These are phyloP conservation scores for Eonycteris spelaea DNA, from an alignment of 2,113 vertebrate species.

Conservation along the genomic window DNA sequence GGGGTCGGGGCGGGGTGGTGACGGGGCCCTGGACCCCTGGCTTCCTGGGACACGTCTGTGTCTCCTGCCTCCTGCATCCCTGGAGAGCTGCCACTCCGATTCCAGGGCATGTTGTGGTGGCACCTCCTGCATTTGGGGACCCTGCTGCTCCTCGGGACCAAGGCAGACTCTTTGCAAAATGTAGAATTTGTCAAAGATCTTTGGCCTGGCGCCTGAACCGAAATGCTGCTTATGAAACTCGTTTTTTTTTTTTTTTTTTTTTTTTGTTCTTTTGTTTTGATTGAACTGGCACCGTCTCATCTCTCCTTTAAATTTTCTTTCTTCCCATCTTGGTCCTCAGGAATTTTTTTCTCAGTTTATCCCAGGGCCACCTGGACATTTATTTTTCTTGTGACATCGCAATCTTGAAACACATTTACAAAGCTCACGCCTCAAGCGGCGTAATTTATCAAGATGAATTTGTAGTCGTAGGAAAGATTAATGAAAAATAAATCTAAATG, in stretches of 20 bases:
- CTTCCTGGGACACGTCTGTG: background rate
- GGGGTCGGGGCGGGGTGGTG: fast-evolving
- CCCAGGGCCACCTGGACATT: background rate
- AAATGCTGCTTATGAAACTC: background rate
- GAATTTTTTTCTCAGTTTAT: background rate
- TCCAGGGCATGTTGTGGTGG: background rate
- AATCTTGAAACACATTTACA: background rate
- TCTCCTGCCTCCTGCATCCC: background rate
- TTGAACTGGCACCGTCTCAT: background rate
- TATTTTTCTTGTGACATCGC: background rate
- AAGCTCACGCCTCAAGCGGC: background rate
- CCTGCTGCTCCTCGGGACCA: background rate
- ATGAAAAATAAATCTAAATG: background rate
- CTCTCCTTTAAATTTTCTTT: background rate
- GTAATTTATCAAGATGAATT: background rate
- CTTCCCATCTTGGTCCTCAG: background rate
- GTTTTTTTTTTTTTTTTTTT: background rate
- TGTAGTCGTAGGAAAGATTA: background rate
- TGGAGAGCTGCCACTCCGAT: background rate
- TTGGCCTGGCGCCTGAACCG: background rate
- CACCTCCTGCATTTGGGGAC: background rate
- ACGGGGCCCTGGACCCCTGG: background rate
- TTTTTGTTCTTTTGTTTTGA: no score
- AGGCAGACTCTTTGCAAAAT: background rate
- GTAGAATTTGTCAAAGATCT: constrained; percentile 4